phyloP scores from a whole-genome alignment of 2,797 vertebrate genomes.

The Gallinago nigripennis region DNA sequence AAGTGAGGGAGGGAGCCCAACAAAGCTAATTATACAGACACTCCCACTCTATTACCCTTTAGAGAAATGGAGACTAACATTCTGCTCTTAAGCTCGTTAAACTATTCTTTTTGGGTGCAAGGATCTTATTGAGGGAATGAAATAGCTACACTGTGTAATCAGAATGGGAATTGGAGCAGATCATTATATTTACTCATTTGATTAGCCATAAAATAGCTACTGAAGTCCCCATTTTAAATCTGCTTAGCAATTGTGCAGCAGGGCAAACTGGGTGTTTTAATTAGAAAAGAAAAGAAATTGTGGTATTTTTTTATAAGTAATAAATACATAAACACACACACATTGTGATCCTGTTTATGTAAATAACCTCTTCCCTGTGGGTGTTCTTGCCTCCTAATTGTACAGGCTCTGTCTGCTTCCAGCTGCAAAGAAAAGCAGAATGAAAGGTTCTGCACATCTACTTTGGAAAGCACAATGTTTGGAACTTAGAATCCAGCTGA shows the following conservation, averaged over 20 bases:
- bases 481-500: background rate
- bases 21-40: conserved; percentile 74
- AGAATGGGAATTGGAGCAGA: conserved; percentile 75
- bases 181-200: conserved; percentile 77
- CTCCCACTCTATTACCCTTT: conserved; percentile 74
- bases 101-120: conserved; percentile 70
- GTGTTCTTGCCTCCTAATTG: conserved; percentile 38
- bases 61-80: conserved; percentile 77
- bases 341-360: conserved; percentile 55
- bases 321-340: conserved; percentile 39
- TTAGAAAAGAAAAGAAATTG: conserved; percentile 56
- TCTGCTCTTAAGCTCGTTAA: conserved; percentile 76
- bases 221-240: conserved; percentile 65
- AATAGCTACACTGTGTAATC: conserved; percentile 74
- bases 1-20: conserved; percentile 63
- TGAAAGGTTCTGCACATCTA: background rate
- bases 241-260: conserved; percentile 69
- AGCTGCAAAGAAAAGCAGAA: background rate
- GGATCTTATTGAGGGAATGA: conserved; percentile 74
- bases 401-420: conserved; percentile 33
- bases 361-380: conserved; percentile 50
- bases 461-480: background rate
- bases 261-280: conserved; percentile 62
- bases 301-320: conserved; percentile 15
- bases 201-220: conserved; percentile 72